Base-by-base conservation (phyloP, 2,113 vertebrate genomes). In the Tetrao urogallus region DNA sequence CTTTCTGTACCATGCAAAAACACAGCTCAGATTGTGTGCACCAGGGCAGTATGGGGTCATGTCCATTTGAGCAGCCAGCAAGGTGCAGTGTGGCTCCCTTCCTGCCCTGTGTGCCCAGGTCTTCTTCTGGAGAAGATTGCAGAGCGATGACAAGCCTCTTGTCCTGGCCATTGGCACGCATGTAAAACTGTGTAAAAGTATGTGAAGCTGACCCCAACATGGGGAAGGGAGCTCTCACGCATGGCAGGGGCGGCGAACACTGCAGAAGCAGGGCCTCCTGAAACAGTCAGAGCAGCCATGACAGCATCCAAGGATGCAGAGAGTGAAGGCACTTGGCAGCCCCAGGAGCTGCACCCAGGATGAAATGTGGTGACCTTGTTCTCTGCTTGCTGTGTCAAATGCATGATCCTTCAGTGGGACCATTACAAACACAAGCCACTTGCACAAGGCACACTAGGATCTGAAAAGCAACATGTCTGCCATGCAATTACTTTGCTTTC, bases 1-100 rank as follows among this genome's bases (percentile, higher is more conserved):
- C 43, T 64, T 47, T 43, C 75, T n/a, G 54, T 42, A 34, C 36
- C 48, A 32, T 82, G 65, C 61, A 8, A 74, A 82, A 60, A 34
- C 38, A 36, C 56, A 69, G 30, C 30, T 70, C 66, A 78, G 38
- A 25, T 19, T 34, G 69, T 5, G 45, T 0, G 0, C 54, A 32
- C 16, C 54, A 56, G 15, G 5, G 5, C 54, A 30, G 54, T 5
- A 3, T 30, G 14, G 8, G 28, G 54, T 56, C 17, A 16, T 56
- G 28, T 30, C 54, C 54, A 56, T 30, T 32, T 56, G 28, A 30
- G 18, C 45, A 67, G 34, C 24, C 28, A 34, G 64, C 3, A 3
- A 43, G 4, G 21, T 1, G 1, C 14, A 25, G 22, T 2, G 1
- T 22, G 32, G 27, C 17, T 52, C 67, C 16, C 16, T 60, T 64